phyloP scores from a whole-genome alignment of 2,888 invertebrate species.

The Nemurella pictetii region DNA sequence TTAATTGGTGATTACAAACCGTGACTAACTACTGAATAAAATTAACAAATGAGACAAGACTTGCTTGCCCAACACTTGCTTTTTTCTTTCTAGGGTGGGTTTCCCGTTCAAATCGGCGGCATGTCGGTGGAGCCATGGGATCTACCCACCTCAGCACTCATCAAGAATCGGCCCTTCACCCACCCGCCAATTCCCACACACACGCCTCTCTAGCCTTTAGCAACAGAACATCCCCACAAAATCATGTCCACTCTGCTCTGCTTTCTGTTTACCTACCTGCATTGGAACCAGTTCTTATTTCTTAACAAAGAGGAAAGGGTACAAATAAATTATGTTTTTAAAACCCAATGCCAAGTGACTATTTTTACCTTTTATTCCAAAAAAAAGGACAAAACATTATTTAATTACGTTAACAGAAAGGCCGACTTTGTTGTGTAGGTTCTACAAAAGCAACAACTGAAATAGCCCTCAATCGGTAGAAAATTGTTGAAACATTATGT shows the following conservation, averaged over 20 bases:
- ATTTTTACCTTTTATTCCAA: not conserved
- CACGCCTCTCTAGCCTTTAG: constrained; percentile 16
- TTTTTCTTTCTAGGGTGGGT: constrained; percentile 55
- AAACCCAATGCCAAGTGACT: not conserved
- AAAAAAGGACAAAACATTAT: not conserved
- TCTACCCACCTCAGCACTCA: constrained; percentile 55
- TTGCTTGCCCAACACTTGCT: not conserved
- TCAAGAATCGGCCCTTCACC: not conserved
- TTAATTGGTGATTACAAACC: not conserved
- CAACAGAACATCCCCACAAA: not conserved
- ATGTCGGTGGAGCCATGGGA: constrained; percentile 60
- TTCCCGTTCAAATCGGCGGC: constrained; percentile 59
- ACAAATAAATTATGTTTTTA: not conserved
- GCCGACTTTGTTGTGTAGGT: not conserved
- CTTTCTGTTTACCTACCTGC: not conserved
- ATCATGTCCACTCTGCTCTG: not conserved
- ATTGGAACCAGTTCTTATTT: not conserved
- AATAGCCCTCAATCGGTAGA: not conserved
- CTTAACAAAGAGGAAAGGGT: not conserved
- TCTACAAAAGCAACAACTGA: not conserved
- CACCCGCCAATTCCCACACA: constrained; percentile 7
- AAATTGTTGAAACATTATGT: not conserved
- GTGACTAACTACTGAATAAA: not conserved
- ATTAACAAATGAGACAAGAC: not conserved
- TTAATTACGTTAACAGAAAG: not conserved